Conservation (phyloP, 53 echinoderm and acorn worm species). For the Astropecten irregularis region DNA sequence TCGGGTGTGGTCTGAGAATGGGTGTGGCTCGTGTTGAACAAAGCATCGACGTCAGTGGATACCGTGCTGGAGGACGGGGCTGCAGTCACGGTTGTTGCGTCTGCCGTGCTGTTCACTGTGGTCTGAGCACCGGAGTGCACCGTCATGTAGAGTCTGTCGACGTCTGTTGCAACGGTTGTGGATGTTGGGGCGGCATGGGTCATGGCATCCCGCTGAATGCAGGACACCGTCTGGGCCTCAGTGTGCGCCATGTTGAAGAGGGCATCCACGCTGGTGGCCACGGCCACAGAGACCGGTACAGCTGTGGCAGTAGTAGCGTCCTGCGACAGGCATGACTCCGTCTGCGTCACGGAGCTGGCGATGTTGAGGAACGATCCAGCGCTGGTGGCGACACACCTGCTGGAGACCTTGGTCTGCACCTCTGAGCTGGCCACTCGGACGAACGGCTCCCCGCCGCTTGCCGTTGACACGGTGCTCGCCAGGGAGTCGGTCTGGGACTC, state of each 20-base stretch:
- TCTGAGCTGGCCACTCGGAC: slow-evolving; percentile 22
- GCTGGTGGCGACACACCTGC: slow-evolving; percentile 37
- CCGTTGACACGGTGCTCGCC: background rate
- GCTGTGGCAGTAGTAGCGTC: slow-evolving; percentile 27
- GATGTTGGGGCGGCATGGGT: background rate
- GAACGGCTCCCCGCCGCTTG: background rate
- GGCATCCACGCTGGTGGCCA: slow-evolving; percentile 57
- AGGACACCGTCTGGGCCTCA: slow-evolving; percentile 49
- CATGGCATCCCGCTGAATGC: slow-evolving; percentile 27
- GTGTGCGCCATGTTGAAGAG: slow-evolving; percentile 51
- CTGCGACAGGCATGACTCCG: slow-evolving; percentile 32
- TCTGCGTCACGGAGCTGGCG: slow-evolving; percentile 49
- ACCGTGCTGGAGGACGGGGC: background rate
- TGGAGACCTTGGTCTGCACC: slow-evolving; percentile 15
- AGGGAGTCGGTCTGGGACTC: slow-evolving; percentile 51
- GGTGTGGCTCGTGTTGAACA: slow-evolving; percentile 18
- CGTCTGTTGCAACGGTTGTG: slow-evolving; percentile 10
- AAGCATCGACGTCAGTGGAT: slow-evolving; percentile 8
- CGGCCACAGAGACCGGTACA: slow-evolving; percentile 30
- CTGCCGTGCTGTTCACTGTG: background rate
- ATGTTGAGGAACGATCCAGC: slow-evolving; percentile 45
- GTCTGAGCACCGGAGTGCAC: slow-evolving; percentile 23
- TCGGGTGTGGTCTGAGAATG: slow-evolving; percentile 50
- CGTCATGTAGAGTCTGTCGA: slow-evolving; percentile 21
- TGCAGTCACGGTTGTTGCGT: slow-evolving; percentile 14